Evolutionary conservation across 2,113 vertebrate genomes (phyloP).

Genomic region (Siphamia tubifer): DNA sequence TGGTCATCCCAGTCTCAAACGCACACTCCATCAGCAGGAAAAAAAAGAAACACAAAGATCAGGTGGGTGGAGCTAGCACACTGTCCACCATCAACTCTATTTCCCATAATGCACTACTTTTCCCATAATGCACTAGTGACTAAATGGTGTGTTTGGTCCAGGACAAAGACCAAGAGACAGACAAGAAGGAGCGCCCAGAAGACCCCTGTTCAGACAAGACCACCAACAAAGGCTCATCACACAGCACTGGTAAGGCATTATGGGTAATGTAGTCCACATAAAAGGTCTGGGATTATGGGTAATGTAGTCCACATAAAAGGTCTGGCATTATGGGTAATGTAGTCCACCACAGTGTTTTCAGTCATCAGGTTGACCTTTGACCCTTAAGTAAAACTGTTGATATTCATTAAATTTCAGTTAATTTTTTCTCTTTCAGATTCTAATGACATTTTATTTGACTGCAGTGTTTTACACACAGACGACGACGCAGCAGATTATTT

Average conservation of each 20-base stretch:
- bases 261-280: no score
- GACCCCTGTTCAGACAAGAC: conserved; percentile 51
- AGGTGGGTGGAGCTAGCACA: conserved; percentile 54
- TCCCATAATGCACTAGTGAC: background rate
- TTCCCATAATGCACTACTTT: background rate
- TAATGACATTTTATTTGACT: conserved; percentile 78
- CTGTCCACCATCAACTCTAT: background rate
- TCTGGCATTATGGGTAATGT: no score
- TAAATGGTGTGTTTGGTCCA: conserved; percentile 33
- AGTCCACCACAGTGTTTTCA: no score
- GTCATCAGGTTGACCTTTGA: no score
- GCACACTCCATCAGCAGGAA: conserved; percentile 69
- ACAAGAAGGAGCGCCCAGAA: conserved; percentile 25
- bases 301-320: no score
- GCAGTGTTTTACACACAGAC: conserved; percentile 73
- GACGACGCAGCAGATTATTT: conserved; percentile 86
- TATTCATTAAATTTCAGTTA: background rate
- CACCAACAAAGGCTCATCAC: conserved; percentile 43
- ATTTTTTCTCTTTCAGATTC: conserved; percentile 22
- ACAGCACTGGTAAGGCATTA: conserved; percentile 73
- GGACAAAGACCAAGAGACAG: conserved; percentile 66
- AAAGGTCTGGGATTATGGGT: no score
- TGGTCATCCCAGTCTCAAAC: conserved; percentile 15
- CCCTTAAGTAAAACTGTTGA: no score
- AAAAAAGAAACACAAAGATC: conserved; percentile 87